Percentiles rank a stretch among this genome's conserved stretches.
Evolutionary conservation across 2,113 vertebrate genomes (phyloP).

Genomic region (Oryzias javanicus): DNA sequence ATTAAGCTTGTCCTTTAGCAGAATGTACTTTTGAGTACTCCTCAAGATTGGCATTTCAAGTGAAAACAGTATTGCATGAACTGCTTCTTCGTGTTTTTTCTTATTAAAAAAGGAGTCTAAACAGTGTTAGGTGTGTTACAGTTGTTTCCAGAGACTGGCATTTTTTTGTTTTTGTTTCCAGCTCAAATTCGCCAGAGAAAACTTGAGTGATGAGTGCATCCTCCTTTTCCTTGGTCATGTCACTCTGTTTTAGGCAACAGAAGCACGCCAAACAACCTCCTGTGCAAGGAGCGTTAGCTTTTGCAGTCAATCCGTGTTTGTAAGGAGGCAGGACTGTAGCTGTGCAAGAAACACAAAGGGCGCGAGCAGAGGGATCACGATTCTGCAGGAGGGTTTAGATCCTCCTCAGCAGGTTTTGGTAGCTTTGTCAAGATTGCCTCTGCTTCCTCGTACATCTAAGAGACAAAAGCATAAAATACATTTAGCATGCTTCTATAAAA

Average conservation of each 20-base stretch:
- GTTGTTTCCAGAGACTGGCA: conserved; percentile 35
- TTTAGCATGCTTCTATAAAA: not conserved
- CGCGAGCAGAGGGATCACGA: conserved; percentile 79
- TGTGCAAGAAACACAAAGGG: conserved; percentile 35
- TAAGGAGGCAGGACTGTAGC: conserved; percentile 37
- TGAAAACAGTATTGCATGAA: conserved; percentile 73
- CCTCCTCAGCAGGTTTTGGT: conserved; percentile 77
- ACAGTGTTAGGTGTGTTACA: conserved; percentile 45
- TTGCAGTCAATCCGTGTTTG: conserved; percentile 25
- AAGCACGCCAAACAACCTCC: conserved; percentile 24
- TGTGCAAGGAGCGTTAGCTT: conserved; percentile 19
- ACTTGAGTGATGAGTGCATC: conserved; percentile 22
- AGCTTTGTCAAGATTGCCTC: conserved; percentile 87
- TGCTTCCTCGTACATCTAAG: conserved; percentile 95
- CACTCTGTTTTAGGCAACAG: conserved; percentile 41
- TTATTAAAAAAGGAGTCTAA: conserved; percentile 37
- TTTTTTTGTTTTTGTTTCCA: conserved; percentile 32
- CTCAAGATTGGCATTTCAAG: conserved; percentile 67
- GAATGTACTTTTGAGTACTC: conserved; percentile 45
- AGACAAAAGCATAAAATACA: not conserved
- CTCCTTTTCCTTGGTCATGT: conserved; percentile 23
- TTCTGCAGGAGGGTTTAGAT: conserved; percentile 75
- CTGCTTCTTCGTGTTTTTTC: conserved; percentile 44
- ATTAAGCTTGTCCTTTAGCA: conserved; percentile 44
- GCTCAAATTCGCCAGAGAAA: conserved; percentile 22